Evolutionary conservation across 2,797 vertebrate species (phyloP), one percentile per base, ranked within the genome.

Genomic region (Vespertilio murinus): DNA sequence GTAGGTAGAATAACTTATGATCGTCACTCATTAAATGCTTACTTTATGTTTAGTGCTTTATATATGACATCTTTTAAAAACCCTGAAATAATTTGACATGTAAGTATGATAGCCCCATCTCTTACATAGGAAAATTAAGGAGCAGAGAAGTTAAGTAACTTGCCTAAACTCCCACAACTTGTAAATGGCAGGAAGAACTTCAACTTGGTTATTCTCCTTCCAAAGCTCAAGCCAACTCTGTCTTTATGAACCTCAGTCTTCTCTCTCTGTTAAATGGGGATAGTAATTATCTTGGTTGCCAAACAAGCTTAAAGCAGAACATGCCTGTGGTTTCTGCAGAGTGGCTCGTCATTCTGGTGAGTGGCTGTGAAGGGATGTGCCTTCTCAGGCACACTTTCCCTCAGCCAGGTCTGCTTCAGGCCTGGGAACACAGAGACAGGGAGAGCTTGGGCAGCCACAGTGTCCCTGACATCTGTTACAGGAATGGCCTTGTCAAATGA

Each of bases 341-440:
- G 28, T 61, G 42, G 59, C 28, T 78, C 2, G 0, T 16, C 6
- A 8, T 35, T 49, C 14, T 30, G 42, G 17, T 61, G n/a, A 52
- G 17, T 4, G 17, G 22, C 7, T 35, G 1, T n/a, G 28, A 59
- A 30, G 10, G 2, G 25, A n/a, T 8, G 0, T 0, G 0, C 12
- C 61, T 86, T 61, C 14, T 22, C 6, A 35, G 92, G 6, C 6
- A 11, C 13, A 49, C 6, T 28, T 40, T n/a, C 16, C 40, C 10
- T n/a, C 4, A 54, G 40, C 30, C 0, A 6, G 20, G 33, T 69
- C 64, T 89, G 18, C 18, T 40, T 14, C 25, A 52, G 25, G 20
- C 33, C 28, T 49, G 18, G 22, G 30, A 18, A 2, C 13, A 12
- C 8, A 17, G 59, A 65, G 54, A 25, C 22, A 35, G 75, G 70